Evolutionary conservation across 2,797 vertebrate genomes (phyloP).

Genomic region (Malacoraja senta): DNA sequence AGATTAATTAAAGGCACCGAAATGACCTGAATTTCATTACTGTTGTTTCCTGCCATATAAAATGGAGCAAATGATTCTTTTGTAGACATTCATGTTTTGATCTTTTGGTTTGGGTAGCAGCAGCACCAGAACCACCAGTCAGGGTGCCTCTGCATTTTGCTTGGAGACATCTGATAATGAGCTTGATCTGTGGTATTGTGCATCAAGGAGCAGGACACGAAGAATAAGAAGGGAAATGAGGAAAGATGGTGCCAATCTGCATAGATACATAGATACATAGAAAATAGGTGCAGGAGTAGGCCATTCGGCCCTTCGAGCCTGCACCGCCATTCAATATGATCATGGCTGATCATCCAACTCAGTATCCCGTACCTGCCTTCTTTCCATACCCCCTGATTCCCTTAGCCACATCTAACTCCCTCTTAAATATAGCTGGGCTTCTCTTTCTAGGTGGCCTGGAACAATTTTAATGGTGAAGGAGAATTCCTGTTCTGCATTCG

Average conservation of each 20-base stretch:
- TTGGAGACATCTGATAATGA: background rate
- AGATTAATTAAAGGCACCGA: background rate
- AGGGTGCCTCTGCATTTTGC: background rate
- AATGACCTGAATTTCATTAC: background rate
- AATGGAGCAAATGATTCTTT: background rate
- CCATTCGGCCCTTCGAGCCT: too few species aligned
- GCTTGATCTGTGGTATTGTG: background rate
- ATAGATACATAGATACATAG: too few species aligned
- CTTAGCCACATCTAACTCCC: too few species aligned
- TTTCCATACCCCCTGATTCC: too few species aligned
- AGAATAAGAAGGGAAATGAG: background rate
- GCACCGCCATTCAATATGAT: too few species aligned
- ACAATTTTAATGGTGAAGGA: background rate
- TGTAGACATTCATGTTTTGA: background rate
- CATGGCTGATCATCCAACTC: too few species aligned
- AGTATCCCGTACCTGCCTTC: too few species aligned
- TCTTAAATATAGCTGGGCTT: too few species aligned
- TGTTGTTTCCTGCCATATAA: background rate
- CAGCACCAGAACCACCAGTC: background rate
- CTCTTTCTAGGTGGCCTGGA: background rate
- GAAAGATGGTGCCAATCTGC: background rate
- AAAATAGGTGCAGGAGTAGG: too few species aligned
- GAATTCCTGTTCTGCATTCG: background rate
- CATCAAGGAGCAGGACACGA: background rate
- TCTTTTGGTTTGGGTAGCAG: background rate